Evolutionary conservation across 2,797 vertebrate genomes (phyloP).

Genomic region (Stomatorhinus walkeri): DNA sequence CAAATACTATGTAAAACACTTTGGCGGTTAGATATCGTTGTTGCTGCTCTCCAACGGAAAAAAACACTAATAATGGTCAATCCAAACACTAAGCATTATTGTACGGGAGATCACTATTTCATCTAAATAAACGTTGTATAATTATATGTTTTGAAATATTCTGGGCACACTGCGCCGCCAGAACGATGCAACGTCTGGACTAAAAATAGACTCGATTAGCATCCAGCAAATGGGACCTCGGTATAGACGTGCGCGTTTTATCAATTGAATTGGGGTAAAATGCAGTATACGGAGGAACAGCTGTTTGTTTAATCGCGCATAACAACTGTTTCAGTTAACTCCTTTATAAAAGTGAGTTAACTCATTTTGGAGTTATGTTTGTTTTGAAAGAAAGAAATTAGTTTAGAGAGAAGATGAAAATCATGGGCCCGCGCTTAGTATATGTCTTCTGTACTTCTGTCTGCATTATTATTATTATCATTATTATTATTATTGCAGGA

Average conservation of each 20-base stretch:
- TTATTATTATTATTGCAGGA: background rate
- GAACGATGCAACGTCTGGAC: conserved; percentile 31
- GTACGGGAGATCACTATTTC: background rate
- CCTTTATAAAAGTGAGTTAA: background rate
- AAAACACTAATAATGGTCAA: background rate
- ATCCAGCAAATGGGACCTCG: conserved; percentile 22
- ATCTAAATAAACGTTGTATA: background rate
- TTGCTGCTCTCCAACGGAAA: background rate
- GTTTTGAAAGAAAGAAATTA: background rate
- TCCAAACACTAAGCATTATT: conserved; percentile 3
- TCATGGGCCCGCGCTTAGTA: background rate
- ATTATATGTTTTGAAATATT: conserved; percentile 2
- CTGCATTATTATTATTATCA: background rate
- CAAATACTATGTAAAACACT: background rate
- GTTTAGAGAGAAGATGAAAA: background rate
- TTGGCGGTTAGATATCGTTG: background rate
- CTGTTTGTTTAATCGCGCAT: background rate
- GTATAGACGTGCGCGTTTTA: conserved; percentile 17
- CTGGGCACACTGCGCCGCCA: background rate
- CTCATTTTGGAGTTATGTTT: background rate
- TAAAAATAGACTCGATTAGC: conserved; percentile 40
- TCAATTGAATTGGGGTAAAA: conserved; percentile 13
- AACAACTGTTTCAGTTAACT: background rate
- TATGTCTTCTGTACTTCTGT: background rate
- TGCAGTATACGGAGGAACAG: background rate